Evolutionary conservation across 2,888 invertebrate species (phyloP).

Genomic region (Lobophora halterata): DNA sequence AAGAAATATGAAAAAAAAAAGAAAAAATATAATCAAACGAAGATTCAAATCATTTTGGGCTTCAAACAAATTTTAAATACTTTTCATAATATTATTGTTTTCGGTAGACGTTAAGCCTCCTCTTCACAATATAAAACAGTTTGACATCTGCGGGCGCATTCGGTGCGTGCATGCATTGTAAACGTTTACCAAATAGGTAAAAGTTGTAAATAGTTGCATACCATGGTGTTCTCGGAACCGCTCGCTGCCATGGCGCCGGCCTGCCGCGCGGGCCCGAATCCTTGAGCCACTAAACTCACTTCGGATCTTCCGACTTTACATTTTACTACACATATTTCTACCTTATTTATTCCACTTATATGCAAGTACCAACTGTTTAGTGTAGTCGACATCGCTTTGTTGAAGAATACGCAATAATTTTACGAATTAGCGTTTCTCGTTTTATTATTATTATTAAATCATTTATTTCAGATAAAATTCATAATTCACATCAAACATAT

Average conservation of each 20-base stretch:
- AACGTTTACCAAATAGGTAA: constrained; percentile 77
- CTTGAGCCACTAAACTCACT: constrained; percentile 41
- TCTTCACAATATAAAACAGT: too few species aligned
- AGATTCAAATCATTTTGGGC: too few species aligned
- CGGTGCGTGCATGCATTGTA: constrained; percentile 65
- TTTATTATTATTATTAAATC: too few species aligned
- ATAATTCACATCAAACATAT: too few species aligned
- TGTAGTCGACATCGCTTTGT: constrained; percentile 25
- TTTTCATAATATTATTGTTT: too few species aligned
- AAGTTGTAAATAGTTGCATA: constrained; percentile 77
- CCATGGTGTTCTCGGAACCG: constrained; percentile 68
- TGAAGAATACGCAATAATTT: constrained; percentile 27
- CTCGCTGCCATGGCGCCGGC: constrained; percentile 60
- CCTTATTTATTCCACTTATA: constrained; percentile 30
- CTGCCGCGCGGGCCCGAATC: constrained; percentile 32
- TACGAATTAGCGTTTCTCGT: constrained; percentile 25
- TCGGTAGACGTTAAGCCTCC: too few species aligned
- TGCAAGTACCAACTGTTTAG: constrained; percentile 20
- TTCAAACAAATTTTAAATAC: too few species aligned
- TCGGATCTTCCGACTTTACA: constrained; percentile 37
- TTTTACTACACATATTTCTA: too few species aligned
- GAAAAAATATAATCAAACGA: too few species aligned
- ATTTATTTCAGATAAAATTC: too few species aligned
- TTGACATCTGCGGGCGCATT: constrained; percentile 45
- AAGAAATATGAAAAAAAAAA: too few species aligned